These are phyloP conservation scores for Odontomyia ornata DNA, from an alignment of 2,888 invertebrate genomes.

Conservation along the genomic window DNA sequence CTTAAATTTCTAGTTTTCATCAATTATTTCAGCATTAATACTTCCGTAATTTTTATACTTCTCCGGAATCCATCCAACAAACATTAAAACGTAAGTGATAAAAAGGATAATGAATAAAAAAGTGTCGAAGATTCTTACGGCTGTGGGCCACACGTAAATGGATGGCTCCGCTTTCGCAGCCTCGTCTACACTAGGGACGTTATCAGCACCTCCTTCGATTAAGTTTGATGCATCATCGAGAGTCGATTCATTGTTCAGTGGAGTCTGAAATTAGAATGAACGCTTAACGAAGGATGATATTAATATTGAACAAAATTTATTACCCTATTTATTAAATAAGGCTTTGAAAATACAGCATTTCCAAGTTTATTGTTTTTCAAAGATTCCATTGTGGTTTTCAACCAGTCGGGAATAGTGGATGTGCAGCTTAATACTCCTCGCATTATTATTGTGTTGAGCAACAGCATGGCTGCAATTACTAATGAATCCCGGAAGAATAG, in stretches of 20 bases:
- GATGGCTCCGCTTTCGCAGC: not conserved
- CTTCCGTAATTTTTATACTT: not conserved
- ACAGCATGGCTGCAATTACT: conserved; percentile 48
- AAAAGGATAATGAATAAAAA: conserved; percentile 3
- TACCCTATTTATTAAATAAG: conserved; percentile 49
- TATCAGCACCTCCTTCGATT: conserved; percentile 11
- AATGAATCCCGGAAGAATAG: conserved; percentile 52
- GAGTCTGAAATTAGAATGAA: conserved; percentile 18
- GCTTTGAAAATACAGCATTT: conserved; percentile 49
- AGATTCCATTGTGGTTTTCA: conserved; percentile 45
- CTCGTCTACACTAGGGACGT: not conserved
- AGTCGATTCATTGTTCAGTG: conserved; percentile 1
- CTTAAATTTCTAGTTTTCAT: conserved; percentile 1
- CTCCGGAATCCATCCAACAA: conserved; percentile 31
- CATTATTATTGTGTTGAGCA: conserved; percentile 49
- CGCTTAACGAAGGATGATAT: no score
- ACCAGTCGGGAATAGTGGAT: conserved; percentile 47
- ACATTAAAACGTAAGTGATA: conserved; percentile 23
- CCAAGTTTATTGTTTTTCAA: conserved; percentile 49
- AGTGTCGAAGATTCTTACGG: conserved; percentile 32
- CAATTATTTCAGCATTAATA: conserved; percentile 9
- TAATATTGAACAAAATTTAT: not conserved
- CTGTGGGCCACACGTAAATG: not conserved
- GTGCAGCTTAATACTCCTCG: conserved; percentile 45
- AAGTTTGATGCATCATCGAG: conserved; percentile 19